Evolutionary conservation across 2,888 invertebrate genomes (phyloP), one percentile per base, ranked within the genome.

Genomic region (Aphodius sticticus): DNA sequence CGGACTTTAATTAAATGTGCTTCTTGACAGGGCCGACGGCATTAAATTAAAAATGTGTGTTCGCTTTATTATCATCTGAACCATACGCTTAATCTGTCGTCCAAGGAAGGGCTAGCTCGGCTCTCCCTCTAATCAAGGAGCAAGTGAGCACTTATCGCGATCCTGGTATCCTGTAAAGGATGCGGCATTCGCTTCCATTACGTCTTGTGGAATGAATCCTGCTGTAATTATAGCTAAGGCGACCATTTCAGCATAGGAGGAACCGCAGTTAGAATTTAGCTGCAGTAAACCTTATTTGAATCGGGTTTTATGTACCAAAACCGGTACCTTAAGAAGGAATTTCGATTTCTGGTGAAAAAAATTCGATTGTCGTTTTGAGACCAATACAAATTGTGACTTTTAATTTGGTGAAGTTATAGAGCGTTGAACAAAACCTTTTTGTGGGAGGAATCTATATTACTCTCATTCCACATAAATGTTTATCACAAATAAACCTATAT

Each of bases 61-160:
- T 53, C 53, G 53, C 53, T 38, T 12, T 53, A 53, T 53, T 53
- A 53, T 53, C 53, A 53, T 3, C 53, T 53, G 9, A 12, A 12
- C 53, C 53, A 53, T 53, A 53, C 53, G 53, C 53, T 53, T 53
- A 53, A 53, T 53, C 53, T 53, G 53, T 53, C 53, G 53, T 53
- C 53, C 6, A 9, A 53, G 38, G 6, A 6, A 38, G 12, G 12
- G 53, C 9, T 1, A 12, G 1, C 53, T 53, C 12, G 4, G 53
- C 53, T 53, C 53, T 53, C 53, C 53, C 53, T 26, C 2, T 53
- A 53, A 53, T 53, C 53, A 53, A 53, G 53, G 53, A 53, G 9
- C 53, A 53, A 53, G 53, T 53, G 53, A 53, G 12, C 53, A 53
- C 53, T 53, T 53, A 53, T 53, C 53, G 53, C 53, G 2, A 53